A percentile compares a stretch with the other conserved stretches of the same genome.
Evolutionary conservation across 2,797 vertebrate genomes (phyloP).

Genomic region (Gila robusta): DNA sequence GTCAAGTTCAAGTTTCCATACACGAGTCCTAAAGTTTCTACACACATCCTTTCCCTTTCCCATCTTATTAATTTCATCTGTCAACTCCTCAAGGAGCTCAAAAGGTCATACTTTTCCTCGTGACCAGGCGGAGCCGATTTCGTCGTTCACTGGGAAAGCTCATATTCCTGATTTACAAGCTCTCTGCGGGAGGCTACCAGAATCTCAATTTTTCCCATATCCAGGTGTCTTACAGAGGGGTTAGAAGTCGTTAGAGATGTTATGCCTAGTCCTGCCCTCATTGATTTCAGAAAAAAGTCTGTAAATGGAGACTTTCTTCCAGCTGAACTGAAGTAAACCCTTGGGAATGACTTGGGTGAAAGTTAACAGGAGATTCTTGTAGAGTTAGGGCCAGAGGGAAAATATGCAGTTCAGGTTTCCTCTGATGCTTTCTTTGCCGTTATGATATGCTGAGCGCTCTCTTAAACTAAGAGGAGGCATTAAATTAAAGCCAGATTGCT

Average conservation of each 20-base stretch:
- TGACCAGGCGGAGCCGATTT: conserved; percentile 23
- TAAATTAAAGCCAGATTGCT: conserved; percentile 74
- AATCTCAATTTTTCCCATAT: conserved; percentile 20
- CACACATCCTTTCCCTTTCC: conserved; percentile 35
- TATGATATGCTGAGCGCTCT: conserved; percentile 64
- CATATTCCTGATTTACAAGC: conserved; percentile 33
- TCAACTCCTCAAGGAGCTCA: conserved; percentile 38
- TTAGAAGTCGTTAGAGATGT: conserved; percentile 2
- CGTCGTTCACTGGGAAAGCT: conserved; percentile 44
- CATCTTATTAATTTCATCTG: conserved; percentile 52
- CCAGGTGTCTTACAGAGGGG: conserved; percentile 11
- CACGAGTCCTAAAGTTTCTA: conserved; percentile 55
- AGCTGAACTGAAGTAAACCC: conserved; percentile 25
- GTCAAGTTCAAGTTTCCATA: conserved; percentile 20
- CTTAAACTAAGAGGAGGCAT: conserved; percentile 72
- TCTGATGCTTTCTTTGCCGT: conserved; percentile 61
- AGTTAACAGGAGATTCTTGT: conserved; percentile 70
- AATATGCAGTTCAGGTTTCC: conserved; percentile 74
- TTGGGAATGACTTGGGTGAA: conserved; percentile 71
- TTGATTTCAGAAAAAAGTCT: not conserved
- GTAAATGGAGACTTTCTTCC: conserved; percentile 44
- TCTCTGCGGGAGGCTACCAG: conserved; percentile 19
- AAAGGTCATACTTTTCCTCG: conserved; percentile 52
- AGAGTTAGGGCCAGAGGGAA: conserved; percentile 73
- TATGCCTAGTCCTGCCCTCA: not conserved